A percentile compares a stretch with the other conserved stretches of the same genome.
Conservation (phyloP, 2,113 vertebrate species). For the Alosa alosa region DNA sequence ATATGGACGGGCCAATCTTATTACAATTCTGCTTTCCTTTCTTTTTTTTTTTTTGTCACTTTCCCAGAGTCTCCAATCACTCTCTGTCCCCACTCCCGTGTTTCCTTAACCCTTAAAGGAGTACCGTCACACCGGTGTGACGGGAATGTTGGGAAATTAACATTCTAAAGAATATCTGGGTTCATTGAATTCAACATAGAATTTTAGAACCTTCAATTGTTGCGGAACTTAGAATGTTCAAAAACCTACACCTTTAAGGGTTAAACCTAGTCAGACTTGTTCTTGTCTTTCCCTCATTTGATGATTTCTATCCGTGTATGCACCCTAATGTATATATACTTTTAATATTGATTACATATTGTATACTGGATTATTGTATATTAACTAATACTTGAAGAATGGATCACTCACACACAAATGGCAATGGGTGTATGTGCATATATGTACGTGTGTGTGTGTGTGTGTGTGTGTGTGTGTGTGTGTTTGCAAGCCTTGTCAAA, state of each 20-base stretch:
- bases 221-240: too few relatives aligned
- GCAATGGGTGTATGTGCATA: not conserved
- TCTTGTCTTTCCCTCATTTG: not conserved
- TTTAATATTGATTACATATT: too few relatives aligned
- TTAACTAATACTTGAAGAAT: not conserved
- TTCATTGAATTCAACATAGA: too few relatives aligned
- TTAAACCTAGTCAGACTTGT: not conserved
- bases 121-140: too few relatives aligned
- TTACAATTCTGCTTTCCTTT: not conserved
- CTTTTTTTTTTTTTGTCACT: not conserved
- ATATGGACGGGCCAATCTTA: not conserved
- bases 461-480: constrained; percentile 19
- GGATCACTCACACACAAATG: not conserved
- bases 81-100: not conserved
- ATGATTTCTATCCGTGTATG: not conserved
- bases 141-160: too few relatives aligned
- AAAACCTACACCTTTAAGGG: too few relatives aligned
- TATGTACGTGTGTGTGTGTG: constrained; percentile 22
- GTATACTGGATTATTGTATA: too few relatives aligned
- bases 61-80: not conserved
- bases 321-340: too few relatives aligned
- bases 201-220: too few relatives aligned
- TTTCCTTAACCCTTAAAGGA: too few relatives aligned
- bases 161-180: too few relatives aligned
- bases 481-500: constrained; percentile 29